Evolutionary conservation across 2,888 invertebrate genomes (phyloP).

Genomic region (Callinectes sapidus): DNA sequence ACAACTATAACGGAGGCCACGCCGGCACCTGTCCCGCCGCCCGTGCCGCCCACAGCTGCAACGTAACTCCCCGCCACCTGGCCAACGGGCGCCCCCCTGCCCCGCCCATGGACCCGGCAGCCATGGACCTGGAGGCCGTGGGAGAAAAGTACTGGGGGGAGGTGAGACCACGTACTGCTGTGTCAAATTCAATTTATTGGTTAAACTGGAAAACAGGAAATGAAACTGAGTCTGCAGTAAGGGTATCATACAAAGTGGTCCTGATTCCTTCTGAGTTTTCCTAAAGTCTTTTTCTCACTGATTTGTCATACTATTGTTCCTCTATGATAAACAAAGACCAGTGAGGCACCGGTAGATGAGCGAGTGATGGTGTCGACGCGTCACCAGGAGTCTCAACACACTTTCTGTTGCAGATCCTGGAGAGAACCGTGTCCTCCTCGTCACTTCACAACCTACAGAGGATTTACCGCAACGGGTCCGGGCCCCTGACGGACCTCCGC

Average conservation of each 20-base stretch:
- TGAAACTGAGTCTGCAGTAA: no score
- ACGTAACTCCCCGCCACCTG: constrained; percentile 62
- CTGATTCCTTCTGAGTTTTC: no score
- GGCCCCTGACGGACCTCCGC: constrained; percentile 49
- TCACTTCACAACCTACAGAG: constrained; percentile 82
- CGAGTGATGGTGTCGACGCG: not conserved
- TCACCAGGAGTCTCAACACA: not conserved
- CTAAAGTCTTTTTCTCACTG: no score
- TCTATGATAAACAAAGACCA: no score
- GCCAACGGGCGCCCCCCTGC: constrained; percentile 62
- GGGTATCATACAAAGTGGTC: no score
- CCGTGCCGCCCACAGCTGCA: constrained; percentile 61
- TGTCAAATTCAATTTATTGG: not conserved
- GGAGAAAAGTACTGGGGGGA: constrained; percentile 86
- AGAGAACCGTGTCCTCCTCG: constrained; percentile 85
- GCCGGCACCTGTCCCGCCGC: constrained; percentile 55
- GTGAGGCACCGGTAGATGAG: not conserved
- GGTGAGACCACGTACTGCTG: constrained; percentile 73
- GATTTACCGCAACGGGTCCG: constrained; percentile 57
- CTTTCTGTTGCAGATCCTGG: constrained; percentile 79
- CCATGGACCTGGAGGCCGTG: constrained; percentile 81
- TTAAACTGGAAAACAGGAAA: not conserved
- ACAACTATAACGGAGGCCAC: constrained; percentile 34
- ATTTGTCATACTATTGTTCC: no score
- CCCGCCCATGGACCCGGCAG: constrained; percentile 39